Percentiles rank a stretch among this genome's conserved stretches.
phyloP scores from a whole-genome alignment of 1,140 invertebrate genomes.

The Drosophila trapezifrons region DNA sequence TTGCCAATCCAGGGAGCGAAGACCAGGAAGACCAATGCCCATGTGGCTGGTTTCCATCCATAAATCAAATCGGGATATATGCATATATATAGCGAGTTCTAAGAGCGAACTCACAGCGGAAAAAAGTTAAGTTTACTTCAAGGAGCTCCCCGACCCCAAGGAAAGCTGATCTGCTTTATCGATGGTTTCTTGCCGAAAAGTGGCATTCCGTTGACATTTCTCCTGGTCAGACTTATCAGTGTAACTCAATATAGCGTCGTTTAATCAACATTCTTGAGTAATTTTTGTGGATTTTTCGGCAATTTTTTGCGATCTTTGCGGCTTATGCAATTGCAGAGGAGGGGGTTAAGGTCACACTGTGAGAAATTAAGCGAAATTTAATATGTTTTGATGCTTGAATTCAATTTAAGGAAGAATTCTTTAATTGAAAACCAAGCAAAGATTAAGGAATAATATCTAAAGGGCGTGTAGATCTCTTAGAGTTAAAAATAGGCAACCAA shows the following conservation, averaged over 20 bases:
- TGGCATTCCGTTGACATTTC: constrained; percentile 36
- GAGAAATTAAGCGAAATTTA: neutral
- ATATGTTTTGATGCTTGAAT: too few species aligned
- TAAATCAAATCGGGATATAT: constrained; percentile 31
- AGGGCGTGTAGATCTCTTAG: too few species aligned
- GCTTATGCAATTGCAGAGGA: constrained; percentile 66
- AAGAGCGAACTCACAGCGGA: neutral
- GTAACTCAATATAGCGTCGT: constrained; percentile 48
- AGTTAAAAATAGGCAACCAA: neutral
- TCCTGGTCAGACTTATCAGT: constrained; percentile 28
- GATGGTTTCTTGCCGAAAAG: constrained; percentile 36
- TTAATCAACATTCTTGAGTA: constrained; percentile 56
- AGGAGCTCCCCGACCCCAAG: neutral
- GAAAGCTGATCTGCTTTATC: constrained; percentile 43
- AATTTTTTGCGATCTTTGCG: constrained; percentile 36
- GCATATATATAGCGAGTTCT: constrained; percentile 20
- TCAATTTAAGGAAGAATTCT: too few species aligned
- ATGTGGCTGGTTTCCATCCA: constrained; percentile 30
- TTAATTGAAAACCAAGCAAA: too few species aligned
- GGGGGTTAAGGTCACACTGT: neutral
- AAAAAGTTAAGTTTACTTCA: neutral
- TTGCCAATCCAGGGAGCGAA: constrained; percentile 30
- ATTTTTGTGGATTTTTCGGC: constrained; percentile 44
- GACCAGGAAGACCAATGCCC: constrained; percentile 20
- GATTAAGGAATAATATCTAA: too few species aligned